A percentile compares a stretch with the other conserved stretches of the same genome.
Conservation (phyloP, 2,888 invertebrate genomes). For the Ormyrus pomaceus region DNA sequence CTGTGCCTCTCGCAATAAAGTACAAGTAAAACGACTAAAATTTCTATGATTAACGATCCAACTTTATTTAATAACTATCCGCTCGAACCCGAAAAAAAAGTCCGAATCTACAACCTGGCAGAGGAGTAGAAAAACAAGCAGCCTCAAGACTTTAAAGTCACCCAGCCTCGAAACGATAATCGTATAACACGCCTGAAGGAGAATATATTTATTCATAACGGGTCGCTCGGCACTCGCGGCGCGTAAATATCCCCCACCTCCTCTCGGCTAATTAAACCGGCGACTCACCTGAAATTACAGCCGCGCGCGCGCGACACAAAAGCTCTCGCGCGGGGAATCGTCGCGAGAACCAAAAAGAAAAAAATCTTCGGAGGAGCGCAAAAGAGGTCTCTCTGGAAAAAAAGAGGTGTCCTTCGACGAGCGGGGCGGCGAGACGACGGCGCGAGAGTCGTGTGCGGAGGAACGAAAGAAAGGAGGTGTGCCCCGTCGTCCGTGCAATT, state of each 20-base stretch:
- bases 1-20: too few relatives aligned
- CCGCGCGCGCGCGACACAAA: background rate
- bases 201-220: slow-evolving; percentile 36
- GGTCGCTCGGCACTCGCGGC: background rate
- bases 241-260: slow-evolving; percentile 23
- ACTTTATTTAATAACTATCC: slow-evolving; percentile 17
- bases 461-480: slow-evolving; percentile 50
- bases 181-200: slow-evolving; percentile 34
- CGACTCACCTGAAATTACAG: slow-evolving; percentile 29
- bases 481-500: slow-evolving; percentile 53
- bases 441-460: slow-evolving; percentile 6
- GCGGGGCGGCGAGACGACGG: slow-evolving; percentile 7
- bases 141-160: background rate
- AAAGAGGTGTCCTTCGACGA: slow-evolving; percentile 43
- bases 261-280: slow-evolving; percentile 40
- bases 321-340: background rate
- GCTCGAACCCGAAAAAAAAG: background rate
- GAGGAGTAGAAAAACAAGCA: background rate
- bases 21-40: too few relatives aligned
- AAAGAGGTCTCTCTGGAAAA: background rate
- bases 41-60: background rate
- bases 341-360: background rate
- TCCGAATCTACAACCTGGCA: slow-evolving; percentile 7
- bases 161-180: slow-evolving; percentile 17
- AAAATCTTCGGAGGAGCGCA: background rate